Evolutionary conservation across 1,140 invertebrate species (phyloP).

Genomic region (Sinella curviseta): DNA sequence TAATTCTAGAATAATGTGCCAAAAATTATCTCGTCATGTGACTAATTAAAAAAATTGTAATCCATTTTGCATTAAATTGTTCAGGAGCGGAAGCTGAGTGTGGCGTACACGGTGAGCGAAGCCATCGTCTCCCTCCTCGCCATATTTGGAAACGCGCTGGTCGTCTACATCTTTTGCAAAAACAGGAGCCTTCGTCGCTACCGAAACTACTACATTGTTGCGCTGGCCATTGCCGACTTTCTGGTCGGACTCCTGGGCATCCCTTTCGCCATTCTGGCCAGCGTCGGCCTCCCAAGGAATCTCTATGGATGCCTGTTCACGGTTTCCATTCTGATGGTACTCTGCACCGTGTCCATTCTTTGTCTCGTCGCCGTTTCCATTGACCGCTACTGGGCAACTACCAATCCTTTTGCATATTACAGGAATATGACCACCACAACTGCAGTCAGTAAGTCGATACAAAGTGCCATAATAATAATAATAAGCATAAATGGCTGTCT

Average conservation of each 20-base stretch:
- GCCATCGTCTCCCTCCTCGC: slow-evolving; percentile 76
- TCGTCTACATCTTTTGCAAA: slow-evolving; percentile 77
- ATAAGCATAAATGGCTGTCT: no score
- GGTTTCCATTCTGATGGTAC: slow-evolving; percentile 78
- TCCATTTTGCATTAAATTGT: no score
- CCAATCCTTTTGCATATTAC: slow-evolving; percentile 85
- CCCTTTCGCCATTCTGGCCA: slow-evolving; percentile 80
- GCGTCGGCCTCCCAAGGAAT: slow-evolving; percentile 68
- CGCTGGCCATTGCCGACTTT: slow-evolving; percentile 80
- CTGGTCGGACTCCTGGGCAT: slow-evolving; percentile 70
- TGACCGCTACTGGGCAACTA: slow-evolving; percentile 88
- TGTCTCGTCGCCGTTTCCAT: slow-evolving; percentile 85
- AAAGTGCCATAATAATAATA: no score
- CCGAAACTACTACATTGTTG: slow-evolving; percentile 90
- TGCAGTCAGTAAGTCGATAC: slow-evolving; percentile 79
- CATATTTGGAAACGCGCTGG: slow-evolving; percentile 78
- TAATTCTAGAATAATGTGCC: no score
- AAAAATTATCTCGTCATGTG: no score
- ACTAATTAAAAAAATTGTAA: no score
- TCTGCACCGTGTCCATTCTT: slow-evolving; percentile 90
- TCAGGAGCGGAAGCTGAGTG: slow-evolving; percentile 57
- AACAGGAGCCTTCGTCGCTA: slow-evolving; percentile 74
- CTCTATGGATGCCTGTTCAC: slow-evolving; percentile 81
- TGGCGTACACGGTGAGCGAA: slow-evolving; percentile 73
- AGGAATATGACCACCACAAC: slow-evolving; percentile 79